Evolutionary conservation across 2,113 vertebrate species (phyloP).

Genomic region (Propithecus coquereli): DNA sequence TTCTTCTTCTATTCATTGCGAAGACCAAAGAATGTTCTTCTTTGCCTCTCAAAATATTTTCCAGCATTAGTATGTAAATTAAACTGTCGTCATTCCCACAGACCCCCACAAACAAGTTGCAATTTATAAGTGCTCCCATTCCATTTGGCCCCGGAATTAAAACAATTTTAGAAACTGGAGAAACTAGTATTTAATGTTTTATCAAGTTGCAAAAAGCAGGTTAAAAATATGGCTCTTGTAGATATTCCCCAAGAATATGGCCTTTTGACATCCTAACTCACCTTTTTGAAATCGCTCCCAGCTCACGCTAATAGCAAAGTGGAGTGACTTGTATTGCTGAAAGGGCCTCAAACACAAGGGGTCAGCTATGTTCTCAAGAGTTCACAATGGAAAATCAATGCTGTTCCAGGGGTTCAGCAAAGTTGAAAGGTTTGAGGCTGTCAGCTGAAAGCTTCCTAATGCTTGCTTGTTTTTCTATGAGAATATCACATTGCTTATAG

Average conservation of each 20-base stretch:
- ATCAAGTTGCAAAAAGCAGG: slow-evolving; percentile 50
- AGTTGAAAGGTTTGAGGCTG: background rate
- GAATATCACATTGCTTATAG: background rate
- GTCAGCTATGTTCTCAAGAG: background rate
- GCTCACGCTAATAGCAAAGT: background rate
- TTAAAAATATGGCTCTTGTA: background rate
- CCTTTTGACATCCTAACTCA: background rate
- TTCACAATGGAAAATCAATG: background rate
- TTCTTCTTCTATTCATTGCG: slow-evolving; percentile 62
- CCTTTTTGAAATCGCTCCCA: background rate
- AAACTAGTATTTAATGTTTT: slow-evolving; percentile 47
- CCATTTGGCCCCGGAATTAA: slow-evolving; percentile 34
- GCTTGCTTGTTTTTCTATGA: background rate
- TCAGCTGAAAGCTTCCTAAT: background rate
- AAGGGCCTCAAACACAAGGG: background rate
- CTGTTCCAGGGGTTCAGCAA: background rate
- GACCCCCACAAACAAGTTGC: slow-evolving; percentile 40
- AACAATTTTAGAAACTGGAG: slow-evolving; percentile 43
- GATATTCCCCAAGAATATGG: background rate
- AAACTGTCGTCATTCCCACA: slow-evolving; percentile 55
- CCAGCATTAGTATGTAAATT: slow-evolving; percentile 74
- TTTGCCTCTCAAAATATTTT: slow-evolving; percentile 55
- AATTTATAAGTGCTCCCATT: slow-evolving; percentile 43
- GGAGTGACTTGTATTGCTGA: background rate
- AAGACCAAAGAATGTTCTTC: slow-evolving; percentile 60